Percentiles rank a stretch among this genome's conserved stretches.
phyloP scores from a whole-genome alignment of 2,797 vertebrate species.

The Trachurus trachurus region DNA sequence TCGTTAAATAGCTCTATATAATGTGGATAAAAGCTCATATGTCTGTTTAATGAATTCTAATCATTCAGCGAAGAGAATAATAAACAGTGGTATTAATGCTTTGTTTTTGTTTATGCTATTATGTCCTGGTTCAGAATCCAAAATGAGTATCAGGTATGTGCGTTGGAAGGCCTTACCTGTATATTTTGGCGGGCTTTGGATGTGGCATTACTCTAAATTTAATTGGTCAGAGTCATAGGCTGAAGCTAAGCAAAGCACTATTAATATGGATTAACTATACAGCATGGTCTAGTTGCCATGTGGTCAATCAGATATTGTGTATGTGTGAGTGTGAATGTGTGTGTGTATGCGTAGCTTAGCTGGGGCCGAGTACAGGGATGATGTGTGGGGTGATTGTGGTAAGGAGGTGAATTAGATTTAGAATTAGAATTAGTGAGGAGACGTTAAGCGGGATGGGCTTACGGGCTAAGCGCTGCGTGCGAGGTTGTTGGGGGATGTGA shows the following conservation, averaged over 20 bases:
- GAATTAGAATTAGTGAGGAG: conserved; percentile 76
- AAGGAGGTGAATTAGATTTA: conserved; percentile 82
- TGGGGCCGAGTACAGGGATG: conserved; percentile 59
- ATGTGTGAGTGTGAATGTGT: conserved; percentile 31
- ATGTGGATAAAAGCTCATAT: conserved; percentile 32
- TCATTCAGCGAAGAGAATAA: conserved; percentile 35
- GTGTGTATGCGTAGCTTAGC: conserved; percentile 44
- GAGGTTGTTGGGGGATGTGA: conserved; percentile 46
- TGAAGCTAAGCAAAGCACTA: conserved; percentile 58
- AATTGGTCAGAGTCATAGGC: conserved; percentile 55
- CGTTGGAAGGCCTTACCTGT: conserved; percentile 23
- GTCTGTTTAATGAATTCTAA: conserved; percentile 31
- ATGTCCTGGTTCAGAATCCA: background rate
- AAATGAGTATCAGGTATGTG: conserved; percentile 23
- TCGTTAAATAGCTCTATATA: conserved; percentile 40
- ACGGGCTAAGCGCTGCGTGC: conserved; percentile 65
- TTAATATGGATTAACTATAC: conserved; percentile 70
- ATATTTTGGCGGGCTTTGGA: conserved; percentile 39
- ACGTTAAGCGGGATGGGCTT: conserved; percentile 79
- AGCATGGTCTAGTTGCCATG: conserved; percentile 47
- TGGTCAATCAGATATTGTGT: conserved; percentile 54
- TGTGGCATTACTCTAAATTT: conserved; percentile 33
- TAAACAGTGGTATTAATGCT: conserved; percentile 25
- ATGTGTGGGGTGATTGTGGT: conserved; percentile 77
- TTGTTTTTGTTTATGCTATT: conserved; percentile 23